Evolutionary conservation across 2,113 vertebrate genomes (phyloP), one percentile per base, ranked within the genome.

Genomic region (Onychostoma macrolepis): DNA sequence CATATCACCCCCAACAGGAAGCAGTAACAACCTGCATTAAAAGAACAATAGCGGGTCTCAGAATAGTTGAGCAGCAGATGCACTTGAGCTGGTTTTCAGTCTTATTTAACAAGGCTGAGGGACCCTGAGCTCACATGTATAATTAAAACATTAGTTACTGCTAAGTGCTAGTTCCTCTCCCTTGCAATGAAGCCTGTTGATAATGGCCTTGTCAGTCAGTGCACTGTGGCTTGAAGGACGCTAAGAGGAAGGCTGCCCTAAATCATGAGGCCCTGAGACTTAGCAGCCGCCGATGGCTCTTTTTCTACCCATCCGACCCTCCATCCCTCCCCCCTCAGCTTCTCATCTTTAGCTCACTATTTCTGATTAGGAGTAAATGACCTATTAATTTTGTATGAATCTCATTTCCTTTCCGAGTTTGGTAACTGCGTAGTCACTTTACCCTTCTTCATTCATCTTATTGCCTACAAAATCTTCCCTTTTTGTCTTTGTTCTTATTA

Each of bases 121-220:
- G 43, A 41, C 71, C 30, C 24, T 45, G 30, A n/a, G 19, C 15
- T 79, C 38, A 80, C 65, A 80, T 89, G 53, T 58, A 75, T 87
- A 84, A 84, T 89, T 89, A n/a, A 83, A 50, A 84, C 75, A 50
- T 50, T 74, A 71, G 85, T 53, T 80, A 48, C 63, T 21, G 48
- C 85, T 63, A 81, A 88, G 69, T 48, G 84, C 30, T 41, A 45
- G 61, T 61, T 45, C n/a, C 80, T 79, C 28, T 58, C 50, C 61
- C 69, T 21, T 30, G 26, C 50, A 41, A 63, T 24, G 33, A 36
- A 76, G 75, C 85, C 80, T 89, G 85, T 80, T 84, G 85, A 77
- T 84, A 89, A 89, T 80, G 81, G 80, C 12, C 38, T 85, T 80
- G 85, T 87, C 88, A 86, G 74, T 89, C 80, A 86, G 85, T 80